Percentiles rank a stretch among this genome's conserved stretches.
Conservation (phyloP, 2,888 invertebrate genomes). For the Rhagophthalmus giganteus region DNA sequence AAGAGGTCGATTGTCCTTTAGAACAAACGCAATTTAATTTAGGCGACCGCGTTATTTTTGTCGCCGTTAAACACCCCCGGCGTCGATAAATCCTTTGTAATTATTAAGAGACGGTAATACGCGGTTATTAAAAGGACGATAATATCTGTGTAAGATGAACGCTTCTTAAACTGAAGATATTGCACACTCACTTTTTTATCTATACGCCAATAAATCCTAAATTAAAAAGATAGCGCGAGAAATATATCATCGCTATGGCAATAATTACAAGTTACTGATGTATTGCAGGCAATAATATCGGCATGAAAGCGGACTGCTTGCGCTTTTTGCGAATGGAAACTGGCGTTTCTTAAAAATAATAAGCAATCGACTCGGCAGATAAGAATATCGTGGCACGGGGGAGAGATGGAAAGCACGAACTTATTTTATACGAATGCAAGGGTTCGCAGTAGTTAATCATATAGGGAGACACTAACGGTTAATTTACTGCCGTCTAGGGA, state of each 20-base stretch:
- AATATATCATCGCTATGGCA: conserved; percentile 50
- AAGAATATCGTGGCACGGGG: conserved; percentile 20
- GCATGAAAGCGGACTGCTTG: conserved; percentile 16
- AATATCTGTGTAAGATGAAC: conserved; percentile 20
- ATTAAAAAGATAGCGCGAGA: conserved; percentile 47
- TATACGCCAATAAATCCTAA: conserved; percentile 48
- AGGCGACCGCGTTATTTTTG: conserved; percentile 3
- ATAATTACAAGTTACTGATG: conserved; percentile 46
- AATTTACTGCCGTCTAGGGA: conserved; percentile 28
- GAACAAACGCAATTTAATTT: neutral
- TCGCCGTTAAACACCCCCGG: conserved; percentile 4
- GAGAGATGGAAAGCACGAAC: conserved; percentile 21
- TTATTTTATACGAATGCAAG: conserved; percentile 27
- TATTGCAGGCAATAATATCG: conserved; percentile 36
- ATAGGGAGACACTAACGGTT: conserved; percentile 24
- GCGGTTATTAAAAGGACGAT: conserved; percentile 25
- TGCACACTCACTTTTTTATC: conserved; percentile 43
- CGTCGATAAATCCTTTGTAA: conserved; percentile 3
- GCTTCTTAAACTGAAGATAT: conserved; percentile 33
- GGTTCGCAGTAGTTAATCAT: conserved; percentile 27
- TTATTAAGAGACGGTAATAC: conserved; percentile 2
- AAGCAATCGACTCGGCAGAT: conserved; percentile 26
- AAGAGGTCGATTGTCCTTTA: neutral
- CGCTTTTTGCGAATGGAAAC: conserved; percentile 24
- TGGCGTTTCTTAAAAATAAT: conserved; percentile 23